These are phyloP conservation scores for Turnix velox DNA, from an alignment of 2,113 vertebrate genomes.

Conservation along the genomic window DNA sequence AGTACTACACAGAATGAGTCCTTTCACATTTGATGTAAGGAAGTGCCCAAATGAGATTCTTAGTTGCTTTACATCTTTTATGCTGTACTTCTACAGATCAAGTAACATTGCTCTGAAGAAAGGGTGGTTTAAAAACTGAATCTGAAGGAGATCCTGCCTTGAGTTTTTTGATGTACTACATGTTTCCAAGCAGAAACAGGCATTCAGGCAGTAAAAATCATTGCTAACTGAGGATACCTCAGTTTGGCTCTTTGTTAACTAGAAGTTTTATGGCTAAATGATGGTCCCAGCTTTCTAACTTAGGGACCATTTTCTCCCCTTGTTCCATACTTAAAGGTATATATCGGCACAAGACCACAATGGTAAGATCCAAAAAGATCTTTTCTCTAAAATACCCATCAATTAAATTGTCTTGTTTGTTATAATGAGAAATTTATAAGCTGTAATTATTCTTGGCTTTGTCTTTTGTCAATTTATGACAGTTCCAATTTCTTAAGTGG, in stretches of 20 bases:
- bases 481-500: background rate
- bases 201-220: background rate
- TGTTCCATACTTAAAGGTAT: background rate
- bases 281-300: background rate
- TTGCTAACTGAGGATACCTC: background rate
- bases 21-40: background rate
- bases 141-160: background rate
- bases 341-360: background rate
- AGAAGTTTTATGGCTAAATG: background rate
- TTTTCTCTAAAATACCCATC: background rate
- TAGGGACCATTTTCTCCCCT: background rate
- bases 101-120: background rate
- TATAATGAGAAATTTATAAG: slow-evolving; percentile 6
- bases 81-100: background rate
- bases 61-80: background rate
- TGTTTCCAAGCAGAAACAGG: background rate
- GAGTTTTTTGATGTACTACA: background rate
- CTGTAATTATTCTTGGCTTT: slow-evolving; percentile 28
- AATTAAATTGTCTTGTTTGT: slow-evolving; percentile 23
- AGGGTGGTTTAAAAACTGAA: background rate
- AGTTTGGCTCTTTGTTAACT: background rate
- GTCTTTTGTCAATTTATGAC: slow-evolving; percentile 25
- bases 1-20: background rate
- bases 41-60: background rate
- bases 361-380: background rate